phyloP scores from a whole-genome alignment of 2,888 invertebrate species.

The Caenorhabditis macrosperma region DNA sequence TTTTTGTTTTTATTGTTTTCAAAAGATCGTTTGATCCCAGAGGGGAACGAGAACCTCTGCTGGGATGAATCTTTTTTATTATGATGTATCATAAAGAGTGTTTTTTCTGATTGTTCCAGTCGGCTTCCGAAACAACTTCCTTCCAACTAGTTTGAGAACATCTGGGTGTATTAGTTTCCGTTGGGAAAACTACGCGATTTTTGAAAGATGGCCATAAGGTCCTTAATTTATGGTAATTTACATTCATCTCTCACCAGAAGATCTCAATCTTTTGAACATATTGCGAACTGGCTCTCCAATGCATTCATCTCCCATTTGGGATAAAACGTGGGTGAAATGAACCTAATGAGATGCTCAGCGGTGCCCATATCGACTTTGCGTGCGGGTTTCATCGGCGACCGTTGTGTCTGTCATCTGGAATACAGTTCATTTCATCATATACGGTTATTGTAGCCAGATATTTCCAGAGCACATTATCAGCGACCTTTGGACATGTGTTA shows the following conservation, averaged over 20 bases:
- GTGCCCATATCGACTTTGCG: conserved; percentile 28
- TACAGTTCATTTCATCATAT: too few species aligned
- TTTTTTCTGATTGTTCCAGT: too few species aligned
- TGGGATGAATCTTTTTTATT: background rate
- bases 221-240: conserved; percentile 63
- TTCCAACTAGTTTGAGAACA: too few species aligned
- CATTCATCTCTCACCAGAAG: background rate
- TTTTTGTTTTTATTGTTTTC: background rate
- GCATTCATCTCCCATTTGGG: conserved; percentile 56
- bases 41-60: background rate
- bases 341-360: conserved; percentile 51
- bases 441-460: too few species aligned
- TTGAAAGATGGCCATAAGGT: conserved; percentile 62
- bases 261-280: conserved; percentile 24
- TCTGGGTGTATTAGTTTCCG: too few species aligned
- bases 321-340: conserved; percentile 38
- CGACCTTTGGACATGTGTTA: too few species aligned
- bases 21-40: background rate
- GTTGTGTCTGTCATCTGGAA: background rate
- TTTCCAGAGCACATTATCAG: too few species aligned
- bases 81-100: background rate
- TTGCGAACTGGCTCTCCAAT: conserved; percentile 36
- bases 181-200: too few species aligned
- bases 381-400: conserved; percentile 42
- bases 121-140: too few species aligned